Base-by-base conservation (phyloP, 2,888 invertebrate genomes). In the Stenchaetothrips biformis region DNA sequence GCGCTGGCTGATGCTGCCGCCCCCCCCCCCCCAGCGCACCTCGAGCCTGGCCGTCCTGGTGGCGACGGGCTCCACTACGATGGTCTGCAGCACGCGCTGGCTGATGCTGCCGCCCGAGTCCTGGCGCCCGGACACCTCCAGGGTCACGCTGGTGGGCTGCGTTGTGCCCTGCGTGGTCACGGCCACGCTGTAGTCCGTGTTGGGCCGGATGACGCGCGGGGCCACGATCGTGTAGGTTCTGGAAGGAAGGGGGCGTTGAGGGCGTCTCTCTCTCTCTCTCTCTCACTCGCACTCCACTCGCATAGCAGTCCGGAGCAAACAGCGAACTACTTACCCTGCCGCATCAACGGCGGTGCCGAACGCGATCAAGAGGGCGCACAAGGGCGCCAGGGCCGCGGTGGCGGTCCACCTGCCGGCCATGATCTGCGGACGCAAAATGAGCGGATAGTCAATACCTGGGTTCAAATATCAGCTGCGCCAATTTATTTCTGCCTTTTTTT, bases 111-210 rank as follows among this genome's bases (percentile, higher is more conserved):
- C 92, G 25, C 93, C 93, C 83, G 89, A 90, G 82, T 91, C 90
- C 78, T 92, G 89, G n/a, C 89, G 88, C 8, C 95, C 95, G 81
- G 90, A 91, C 18, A 96, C 89, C 49, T 92, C 92, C 67, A 95
- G 91, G 82, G 91, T 91, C 77, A 96, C 89, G n/a, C 90, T 90
- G 78, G 93, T 92, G 0, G 93, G 91, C 82, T 90, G 88, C 21
- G 92, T 88, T 48, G 88, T 86, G 79, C 86, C 87, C 83, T 89
- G 88, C 47, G 90, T 88, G 82, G 91, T 91, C 77, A 96, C 91
- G 18, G 94, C 93, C 81, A 94, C 94, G 86, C 94, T 93, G 87
- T 94, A 97, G 84, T 94, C 93, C 79, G 93, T 92, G 88, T 94
- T 93, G 21, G 96, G 95, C 80, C 96, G 90, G 80, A 97, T 88